Evolutionary conservation across 2,888 invertebrate species (phyloP).

Genomic region (Nipponacmea schrenckii): DNA sequence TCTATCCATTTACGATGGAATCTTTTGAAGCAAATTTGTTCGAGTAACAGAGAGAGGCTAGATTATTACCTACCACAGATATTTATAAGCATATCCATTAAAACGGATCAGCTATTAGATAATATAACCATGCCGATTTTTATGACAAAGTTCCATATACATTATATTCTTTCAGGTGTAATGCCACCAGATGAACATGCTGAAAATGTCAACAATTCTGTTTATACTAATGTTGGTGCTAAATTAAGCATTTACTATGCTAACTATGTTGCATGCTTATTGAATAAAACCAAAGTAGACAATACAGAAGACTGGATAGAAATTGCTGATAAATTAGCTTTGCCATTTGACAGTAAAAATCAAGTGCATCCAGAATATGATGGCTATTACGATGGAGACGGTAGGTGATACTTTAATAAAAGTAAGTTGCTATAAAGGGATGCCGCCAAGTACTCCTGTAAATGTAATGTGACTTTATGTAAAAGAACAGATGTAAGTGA

Average conservation of each 20-base stretch:
- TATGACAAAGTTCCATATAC: no score
- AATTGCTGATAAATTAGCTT: conserved; percentile 20
- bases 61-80: no score
- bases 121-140: no score
- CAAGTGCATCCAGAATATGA: conserved; percentile 65
- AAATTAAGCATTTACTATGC: conserved; percentile 26
- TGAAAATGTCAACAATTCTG: conserved; percentile 33
- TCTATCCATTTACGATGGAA: no score
- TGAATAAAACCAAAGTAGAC: conserved; percentile 1
- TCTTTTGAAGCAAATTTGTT: no score
- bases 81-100: no score
- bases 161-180: conserved; percentile 48
- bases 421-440: no score
- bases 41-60: no score
- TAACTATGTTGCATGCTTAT: conserved; percentile 28
- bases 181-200: conserved; percentile 48
- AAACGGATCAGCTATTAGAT: no score
- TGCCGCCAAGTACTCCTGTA: no score
- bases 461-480: no score
- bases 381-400: conserved; percentile 42
- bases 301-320: conserved; percentile 6
- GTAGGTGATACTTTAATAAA: neutral
- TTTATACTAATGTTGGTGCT: conserved; percentile 38
- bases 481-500: no score
- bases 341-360: conserved; percentile 49